Conservation (phyloP, 2,888 invertebrate species). For the Zootermopsis nevadensis region DNA sequence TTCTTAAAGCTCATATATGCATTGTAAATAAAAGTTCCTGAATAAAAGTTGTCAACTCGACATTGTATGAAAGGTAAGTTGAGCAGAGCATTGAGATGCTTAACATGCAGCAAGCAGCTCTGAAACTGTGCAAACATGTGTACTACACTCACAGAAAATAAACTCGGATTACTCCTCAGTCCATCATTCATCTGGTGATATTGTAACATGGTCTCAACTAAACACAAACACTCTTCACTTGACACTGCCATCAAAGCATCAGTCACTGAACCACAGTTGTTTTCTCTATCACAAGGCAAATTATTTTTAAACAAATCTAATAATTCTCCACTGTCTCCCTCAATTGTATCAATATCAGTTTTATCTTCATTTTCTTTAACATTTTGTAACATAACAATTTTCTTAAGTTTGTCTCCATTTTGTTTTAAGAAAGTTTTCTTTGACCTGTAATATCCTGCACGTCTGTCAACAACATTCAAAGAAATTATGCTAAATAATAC, state of each 20-base stretch:
- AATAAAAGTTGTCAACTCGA: conserved; percentile 72
- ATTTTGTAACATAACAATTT: conserved; percentile 54
- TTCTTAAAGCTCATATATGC: conserved; percentile 72
- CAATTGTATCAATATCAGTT: neutral
- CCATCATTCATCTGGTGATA: conserved; percentile 71
- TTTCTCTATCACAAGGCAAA: conserved; percentile 1
- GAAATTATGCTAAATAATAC: conserved; percentile 70
- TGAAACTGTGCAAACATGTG: conserved; percentile 77
- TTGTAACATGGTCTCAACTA: conserved; percentile 69
- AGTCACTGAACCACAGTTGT: conserved; percentile 49
- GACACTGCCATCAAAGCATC: neutral
- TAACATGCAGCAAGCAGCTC: conserved; percentile 69
- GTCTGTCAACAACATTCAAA: conserved; percentile 69
- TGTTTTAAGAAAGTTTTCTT: conserved; percentile 65
- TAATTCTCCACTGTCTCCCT: neutral
- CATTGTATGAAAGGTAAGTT: conserved; percentile 69
- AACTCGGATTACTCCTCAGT: conserved; percentile 67
- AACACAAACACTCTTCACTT: conserved; percentile 70
- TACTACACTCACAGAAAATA: conserved; percentile 69
- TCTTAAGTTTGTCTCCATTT: conserved; percentile 62
- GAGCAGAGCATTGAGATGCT: conserved; percentile 74
- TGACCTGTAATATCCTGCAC: conserved; percentile 69
- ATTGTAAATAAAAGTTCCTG: conserved; percentile 84
- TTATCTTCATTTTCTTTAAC: too few species aligned
- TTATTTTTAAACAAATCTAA: conserved; percentile 17